Evolutionary conservation across 2,113 vertebrate species (phyloP).

Genomic region (Prietella phreatophila): DNA sequence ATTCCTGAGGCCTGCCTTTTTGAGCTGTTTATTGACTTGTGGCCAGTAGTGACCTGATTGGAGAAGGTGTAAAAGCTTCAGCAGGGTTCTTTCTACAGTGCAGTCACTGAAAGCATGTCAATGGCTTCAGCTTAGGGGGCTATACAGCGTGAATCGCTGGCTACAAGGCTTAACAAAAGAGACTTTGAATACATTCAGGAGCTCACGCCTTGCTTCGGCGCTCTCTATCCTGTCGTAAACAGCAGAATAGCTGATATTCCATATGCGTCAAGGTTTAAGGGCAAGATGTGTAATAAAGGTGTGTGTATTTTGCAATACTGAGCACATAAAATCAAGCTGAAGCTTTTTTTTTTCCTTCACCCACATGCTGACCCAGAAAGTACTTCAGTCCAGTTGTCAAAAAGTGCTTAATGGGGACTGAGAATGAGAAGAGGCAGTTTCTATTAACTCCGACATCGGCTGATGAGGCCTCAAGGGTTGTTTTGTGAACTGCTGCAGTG

Average conservation of each 20-base stretch:
- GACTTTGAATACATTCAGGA: slow-evolving; percentile 53
- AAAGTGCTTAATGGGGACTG: not conserved
- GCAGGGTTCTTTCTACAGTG: slow-evolving; percentile 6
- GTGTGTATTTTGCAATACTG: not conserved
- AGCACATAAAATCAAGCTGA: not conserved
- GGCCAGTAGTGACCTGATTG: slow-evolving; percentile 58
- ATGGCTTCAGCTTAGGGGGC: slow-evolving; percentile 48
- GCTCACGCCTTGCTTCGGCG: slow-evolving; percentile 28
- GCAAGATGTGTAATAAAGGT: not conserved
- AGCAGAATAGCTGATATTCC: not conserved
- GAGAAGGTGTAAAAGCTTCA: slow-evolving; percentile 42
- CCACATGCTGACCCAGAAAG: not conserved
- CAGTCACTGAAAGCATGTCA: slow-evolving; percentile 44
- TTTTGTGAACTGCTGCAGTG: not conserved
- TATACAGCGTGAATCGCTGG: slow-evolving; percentile 31
- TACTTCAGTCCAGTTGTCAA: not conserved
- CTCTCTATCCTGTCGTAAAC: slow-evolving; percentile 22
- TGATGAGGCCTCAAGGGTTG: not conserved
- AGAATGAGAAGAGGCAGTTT: slow-evolving; percentile 18
- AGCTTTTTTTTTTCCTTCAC: not conserved
- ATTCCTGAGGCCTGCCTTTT: slow-evolving; percentile 62
- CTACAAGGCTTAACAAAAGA: slow-evolving; percentile 51
- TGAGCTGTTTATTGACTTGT: slow-evolving; percentile 66
- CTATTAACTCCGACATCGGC: not conserved
- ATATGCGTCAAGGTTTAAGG: not conserved